These are phyloP conservation scores for Ophion ellenae DNA, from an alignment of 2,888 invertebrate genomes.

Conservation along the genomic window DNA sequence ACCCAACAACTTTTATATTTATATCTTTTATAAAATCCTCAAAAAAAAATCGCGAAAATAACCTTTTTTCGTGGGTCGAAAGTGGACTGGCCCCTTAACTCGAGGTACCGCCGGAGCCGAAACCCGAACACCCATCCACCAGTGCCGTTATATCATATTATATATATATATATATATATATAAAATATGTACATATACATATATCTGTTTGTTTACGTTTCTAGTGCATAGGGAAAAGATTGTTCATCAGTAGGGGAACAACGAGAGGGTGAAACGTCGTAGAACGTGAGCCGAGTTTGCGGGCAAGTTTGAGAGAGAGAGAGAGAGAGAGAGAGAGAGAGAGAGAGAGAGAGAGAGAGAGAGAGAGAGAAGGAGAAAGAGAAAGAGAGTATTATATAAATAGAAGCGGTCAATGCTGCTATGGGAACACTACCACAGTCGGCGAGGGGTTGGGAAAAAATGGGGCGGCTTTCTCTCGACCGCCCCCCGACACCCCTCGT, in stretches of 20 bases:
- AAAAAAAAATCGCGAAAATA: too few species aligned
- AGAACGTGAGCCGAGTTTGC: not conserved
- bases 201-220: too few species aligned
- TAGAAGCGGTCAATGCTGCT: constrained; percentile 83
- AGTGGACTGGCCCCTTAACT: too few species aligned
- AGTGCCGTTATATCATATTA: too few species aligned
- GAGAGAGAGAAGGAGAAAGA: not conserved
- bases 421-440: constrained; percentile 76
- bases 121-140: too few species aligned
- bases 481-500: not conserved
- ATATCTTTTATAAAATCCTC: too few species aligned
- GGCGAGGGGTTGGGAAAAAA: constrained; percentile 58
- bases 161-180: too few species aligned
- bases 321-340: not conserved
- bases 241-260: too few species aligned
- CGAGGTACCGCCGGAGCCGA: too few species aligned
- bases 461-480: constrained; percentile 18
- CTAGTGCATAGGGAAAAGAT: not conserved
- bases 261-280: not conserved
- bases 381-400: constrained; percentile 78
- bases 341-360: not conserved
- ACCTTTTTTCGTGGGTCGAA: too few species aligned
- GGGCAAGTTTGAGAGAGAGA: not conserved
- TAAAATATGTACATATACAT: too few species aligned
- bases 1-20: too few species aligned